These are phyloP conservation scores for Euzetes globulus DNA, from an alignment of 2,888 invertebrate genomes.

Conservation along the genomic window DNA sequence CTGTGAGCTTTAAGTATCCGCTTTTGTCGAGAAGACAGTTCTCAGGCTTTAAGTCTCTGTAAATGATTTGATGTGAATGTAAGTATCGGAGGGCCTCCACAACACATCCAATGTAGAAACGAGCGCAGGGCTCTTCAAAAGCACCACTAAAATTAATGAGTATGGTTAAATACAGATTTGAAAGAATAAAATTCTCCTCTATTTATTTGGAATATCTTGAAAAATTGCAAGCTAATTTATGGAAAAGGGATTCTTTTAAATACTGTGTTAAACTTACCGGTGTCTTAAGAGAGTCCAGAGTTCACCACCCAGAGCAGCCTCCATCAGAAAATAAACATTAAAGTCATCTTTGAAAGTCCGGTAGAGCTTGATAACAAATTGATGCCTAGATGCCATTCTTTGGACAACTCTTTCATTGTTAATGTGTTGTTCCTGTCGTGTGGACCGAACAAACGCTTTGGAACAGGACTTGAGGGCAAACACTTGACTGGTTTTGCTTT, in stretches of 20 bases:
- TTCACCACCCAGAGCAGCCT: conserved; percentile 87
- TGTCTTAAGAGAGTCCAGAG: conserved; percentile 89
- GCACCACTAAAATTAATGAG: too few relatives aligned
- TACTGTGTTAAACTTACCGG: conserved; percentile 48
- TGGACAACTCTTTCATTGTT: conserved; percentile 37
- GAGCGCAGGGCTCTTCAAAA: conserved; percentile 84
- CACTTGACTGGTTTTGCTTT: neutral
- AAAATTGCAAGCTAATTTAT: too few relatives aligned
- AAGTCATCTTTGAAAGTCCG: conserved; percentile 83
- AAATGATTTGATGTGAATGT: conserved; percentile 93
- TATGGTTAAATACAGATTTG: too few relatives aligned
- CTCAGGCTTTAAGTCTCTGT: conserved; percentile 75
- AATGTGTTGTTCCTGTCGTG: conserved; percentile 37
- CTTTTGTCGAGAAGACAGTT: conserved; percentile 83
- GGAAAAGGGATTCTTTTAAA: too few relatives aligned
- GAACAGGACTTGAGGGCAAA: conserved; percentile 37
- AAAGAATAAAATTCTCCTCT: too few relatives aligned
- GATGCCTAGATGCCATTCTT: conserved; percentile 31
- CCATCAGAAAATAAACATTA: conserved; percentile 90
- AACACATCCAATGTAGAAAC: conserved; percentile 95
- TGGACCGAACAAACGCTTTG: conserved; percentile 34
- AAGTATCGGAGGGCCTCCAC: conserved; percentile 96
- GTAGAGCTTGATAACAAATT: conserved; percentile 59
- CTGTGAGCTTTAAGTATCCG: conserved; percentile 80
- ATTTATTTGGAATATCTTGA: too few relatives aligned